Conservation (phyloP, 37 sponge, comb jelly and placozoan species). For the Oopsacas minuta region DNA sequence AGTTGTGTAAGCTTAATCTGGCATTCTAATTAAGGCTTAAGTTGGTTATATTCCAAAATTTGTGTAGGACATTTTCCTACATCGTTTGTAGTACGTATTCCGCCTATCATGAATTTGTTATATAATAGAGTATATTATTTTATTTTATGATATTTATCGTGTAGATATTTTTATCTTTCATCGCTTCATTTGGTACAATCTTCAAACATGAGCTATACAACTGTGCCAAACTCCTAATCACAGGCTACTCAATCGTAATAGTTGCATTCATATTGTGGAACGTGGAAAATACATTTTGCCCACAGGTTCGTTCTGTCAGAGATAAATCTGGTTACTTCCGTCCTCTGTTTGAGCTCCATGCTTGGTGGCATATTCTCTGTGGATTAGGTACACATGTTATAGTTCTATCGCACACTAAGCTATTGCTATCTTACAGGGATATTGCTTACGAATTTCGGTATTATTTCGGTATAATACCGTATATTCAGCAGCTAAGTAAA, state of each 20-base stretch:
- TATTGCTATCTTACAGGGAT: not conserved
- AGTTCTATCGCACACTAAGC: slow-evolving; percentile 21
- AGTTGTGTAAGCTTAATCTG: not conserved
- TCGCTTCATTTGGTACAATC: not conserved
- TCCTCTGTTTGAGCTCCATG: slow-evolving; percentile 52
- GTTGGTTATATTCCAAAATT: not conserved
- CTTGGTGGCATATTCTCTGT: slow-evolving; percentile 72
- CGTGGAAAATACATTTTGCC: slow-evolving; percentile 53
- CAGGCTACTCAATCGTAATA: not conserved
- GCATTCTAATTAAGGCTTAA: too few species aligned
- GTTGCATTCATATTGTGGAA: slow-evolving; percentile 50
- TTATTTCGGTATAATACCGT: not conserved
- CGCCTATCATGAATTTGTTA: too few species aligned
- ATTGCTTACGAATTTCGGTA: not conserved
- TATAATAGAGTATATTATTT: not conserved
- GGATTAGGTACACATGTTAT: slow-evolving; percentile 56
- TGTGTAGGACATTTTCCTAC: not conserved
- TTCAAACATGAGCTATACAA: not conserved
- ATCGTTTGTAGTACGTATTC: too few species aligned
- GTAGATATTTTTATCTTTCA: not conserved
- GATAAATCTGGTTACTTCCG: not conserved
- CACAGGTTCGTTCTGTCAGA: slow-evolving; percentile 29
- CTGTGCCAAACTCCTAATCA: not conserved
- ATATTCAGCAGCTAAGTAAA: not conserved
- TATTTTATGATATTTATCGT: too few species aligned